These are phyloP conservation scores for Drosophila engyochracea DNA, from an alignment of 2,888 invertebrate genomes.

Conservation along the genomic window DNA sequence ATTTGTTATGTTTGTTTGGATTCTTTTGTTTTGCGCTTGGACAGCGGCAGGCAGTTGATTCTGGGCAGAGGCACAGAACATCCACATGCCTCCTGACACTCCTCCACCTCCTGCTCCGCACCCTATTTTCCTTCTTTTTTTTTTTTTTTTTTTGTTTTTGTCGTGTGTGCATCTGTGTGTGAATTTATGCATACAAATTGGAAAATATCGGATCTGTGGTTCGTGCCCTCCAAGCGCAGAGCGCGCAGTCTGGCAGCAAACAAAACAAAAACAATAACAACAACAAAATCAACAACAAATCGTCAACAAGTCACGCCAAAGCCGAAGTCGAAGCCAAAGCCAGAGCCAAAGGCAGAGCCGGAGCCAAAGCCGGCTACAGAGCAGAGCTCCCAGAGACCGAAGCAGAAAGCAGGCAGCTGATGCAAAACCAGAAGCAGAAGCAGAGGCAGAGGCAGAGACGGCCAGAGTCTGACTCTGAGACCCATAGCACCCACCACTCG, in stretches of 20 bases:
- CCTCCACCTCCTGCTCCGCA: slow-evolving; percentile 19
- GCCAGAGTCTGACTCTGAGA: slow-evolving; percentile 7
- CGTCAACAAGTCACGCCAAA: slow-evolving; percentile 79
- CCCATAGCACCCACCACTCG: slow-evolving; percentile 70
- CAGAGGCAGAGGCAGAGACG: slow-evolving; percentile 12
- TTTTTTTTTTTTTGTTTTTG: slow-evolving; percentile 7
- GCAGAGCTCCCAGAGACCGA: slow-evolving; percentile 37
- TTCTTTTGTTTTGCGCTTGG: slow-evolving; percentile 73
- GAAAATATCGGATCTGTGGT: slow-evolving; percentile 84
- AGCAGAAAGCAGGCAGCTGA: slow-evolving; percentile 22
- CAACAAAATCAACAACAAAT: slow-evolving; percentile 62
- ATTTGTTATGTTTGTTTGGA: slow-evolving; percentile 62
- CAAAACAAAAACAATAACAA: slow-evolving; percentile 40
- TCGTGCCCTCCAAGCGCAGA: slow-evolving; percentile 73
- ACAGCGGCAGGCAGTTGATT: slow-evolving; percentile 46
- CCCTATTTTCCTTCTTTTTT: slow-evolving; percentile 5
- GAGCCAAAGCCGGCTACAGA: slow-evolving; percentile 35
- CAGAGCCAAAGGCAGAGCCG: background rate
- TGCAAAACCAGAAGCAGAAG: slow-evolving; percentile 3
- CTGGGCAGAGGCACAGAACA: slow-evolving; percentile 32
- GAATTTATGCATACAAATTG: slow-evolving; percentile 80
- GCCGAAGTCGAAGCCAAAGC: slow-evolving; percentile 32
- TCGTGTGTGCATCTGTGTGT: slow-evolving; percentile 64
- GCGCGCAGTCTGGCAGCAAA: slow-evolving; percentile 45
- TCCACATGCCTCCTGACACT: slow-evolving; percentile 18